Base-by-base conservation (phyloP, 2,888 invertebrate genomes). In the Melitaea athalia region DNA sequence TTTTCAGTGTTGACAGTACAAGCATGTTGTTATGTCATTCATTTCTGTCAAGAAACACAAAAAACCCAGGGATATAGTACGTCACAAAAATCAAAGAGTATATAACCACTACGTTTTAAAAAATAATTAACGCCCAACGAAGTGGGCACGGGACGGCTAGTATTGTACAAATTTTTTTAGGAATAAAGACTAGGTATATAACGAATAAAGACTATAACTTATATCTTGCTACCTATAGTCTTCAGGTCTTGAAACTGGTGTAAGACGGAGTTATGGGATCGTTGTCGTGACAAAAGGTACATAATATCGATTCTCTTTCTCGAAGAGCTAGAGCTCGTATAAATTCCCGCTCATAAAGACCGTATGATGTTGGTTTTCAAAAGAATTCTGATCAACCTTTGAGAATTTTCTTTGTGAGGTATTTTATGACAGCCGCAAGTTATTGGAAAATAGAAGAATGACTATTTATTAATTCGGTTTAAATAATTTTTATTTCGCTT, bases 281-380 rank as follows among this genome's bases (percentile, higher is more conserved):
- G 62, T 72, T 45, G 60, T 4, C 47, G 65, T 71, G 71, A 71
- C 69, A 71, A 71, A 71, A 71, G 71, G 69, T 43, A 52, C 66
- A 17, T 63, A 50, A 66, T 66, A 69, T 71, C 66, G 69, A 60
- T 60, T 68, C 60, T 17, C 62, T 67, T 55, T 38, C 55, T 10
- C n/a, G n/a, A n/a, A n/a, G n/a, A n/a, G n/a, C n/a, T n/a, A n/a
- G n/a, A 50, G 63, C 60, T 67, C 69, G 63, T 70, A 70, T 70
- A 70, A 70, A 70, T 68, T 70, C 70, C 64, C 60, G 61, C 45
- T 62, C 57, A 52, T 57, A 57, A 57, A 57, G 57, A 57, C 38
- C 31, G 42, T 3, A 14, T 1, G 7, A n/a, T n/a, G 6, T 49
- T 33, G 33, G 31, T 55, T 55, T 33, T 33, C 53, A 31, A 14